Percentiles rank a stretch among this genome's conserved stretches.
These are phyloP conservation scores for Vombatus ursinus DNA, from an alignment of 2,113 vertebrate species.

Conservation along the genomic window DNA sequence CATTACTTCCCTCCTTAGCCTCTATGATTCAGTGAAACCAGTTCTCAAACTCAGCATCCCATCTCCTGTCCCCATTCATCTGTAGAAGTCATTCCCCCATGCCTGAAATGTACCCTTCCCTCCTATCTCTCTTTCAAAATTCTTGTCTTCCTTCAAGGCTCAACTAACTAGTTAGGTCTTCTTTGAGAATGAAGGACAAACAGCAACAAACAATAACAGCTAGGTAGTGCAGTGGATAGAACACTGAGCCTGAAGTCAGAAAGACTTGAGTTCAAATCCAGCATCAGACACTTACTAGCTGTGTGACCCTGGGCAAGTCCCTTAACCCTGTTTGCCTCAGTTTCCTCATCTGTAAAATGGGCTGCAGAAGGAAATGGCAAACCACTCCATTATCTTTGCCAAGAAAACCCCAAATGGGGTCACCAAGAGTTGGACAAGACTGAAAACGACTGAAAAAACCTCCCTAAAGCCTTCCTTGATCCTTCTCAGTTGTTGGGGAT, in stretches of 20 bases:
- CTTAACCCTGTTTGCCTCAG: background rate
- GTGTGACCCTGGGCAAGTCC: background rate
- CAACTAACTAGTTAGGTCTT: background rate
- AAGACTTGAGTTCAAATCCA: background rate
- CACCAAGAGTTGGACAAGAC: background rate
- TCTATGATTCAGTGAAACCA: background rate
- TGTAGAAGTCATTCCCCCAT: background rate
- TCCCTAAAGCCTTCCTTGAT: background rate
- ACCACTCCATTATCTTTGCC: background rate
- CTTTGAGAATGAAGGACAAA: too few species aligned
- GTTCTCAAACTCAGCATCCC: background rate
- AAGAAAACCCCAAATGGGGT: background rate
- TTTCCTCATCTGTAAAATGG: background rate
- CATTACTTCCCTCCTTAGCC: background rate
- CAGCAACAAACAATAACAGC: too few species aligned
- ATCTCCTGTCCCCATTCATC: background rate
- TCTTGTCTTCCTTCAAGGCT: background rate
- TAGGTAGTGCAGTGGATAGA: too few species aligned
- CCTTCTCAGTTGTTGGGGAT: background rate
- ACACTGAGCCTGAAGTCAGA: background rate
- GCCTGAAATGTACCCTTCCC: background rate
- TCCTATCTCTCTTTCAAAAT: background rate
- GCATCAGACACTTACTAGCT: background rate
- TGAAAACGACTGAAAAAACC: background rate
- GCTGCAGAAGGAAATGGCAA: background rate